These are phyloP conservation scores for Neuroscelio doddi DNA, from an alignment of 2,888 invertebrate species.

Conservation along the genomic window DNA sequence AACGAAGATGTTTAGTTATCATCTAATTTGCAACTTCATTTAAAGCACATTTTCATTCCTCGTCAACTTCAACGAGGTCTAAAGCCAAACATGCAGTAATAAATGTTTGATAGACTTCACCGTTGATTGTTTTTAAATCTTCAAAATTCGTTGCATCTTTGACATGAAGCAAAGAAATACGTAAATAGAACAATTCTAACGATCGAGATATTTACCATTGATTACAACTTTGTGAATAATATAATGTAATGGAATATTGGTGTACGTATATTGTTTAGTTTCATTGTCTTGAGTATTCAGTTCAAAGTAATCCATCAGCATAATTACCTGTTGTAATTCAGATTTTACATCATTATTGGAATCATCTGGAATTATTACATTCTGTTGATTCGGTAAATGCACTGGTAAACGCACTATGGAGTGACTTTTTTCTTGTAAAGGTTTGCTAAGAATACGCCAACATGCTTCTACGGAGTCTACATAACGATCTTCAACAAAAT, in stretches of 20 bases:
- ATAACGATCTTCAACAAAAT: constrained; percentile 47
- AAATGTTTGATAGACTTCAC: constrained; percentile 51
- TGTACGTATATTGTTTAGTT: constrained; percentile 22
- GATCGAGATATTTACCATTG: constrained; percentile 34
- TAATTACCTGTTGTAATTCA: constrained; percentile 8
- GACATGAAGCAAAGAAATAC: constrained; percentile 52
- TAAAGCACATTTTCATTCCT: constrained; percentile 20
- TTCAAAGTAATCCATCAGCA: constrained; percentile 29
- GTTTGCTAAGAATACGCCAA: constrained; percentile 38
- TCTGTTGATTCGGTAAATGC: constrained; percentile 39
- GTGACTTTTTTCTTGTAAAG: constrained; percentile 44
- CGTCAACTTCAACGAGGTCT: constrained; percentile 24
- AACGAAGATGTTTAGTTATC: constrained; percentile 54
- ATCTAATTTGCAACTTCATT: constrained; percentile 23
- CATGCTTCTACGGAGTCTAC: constrained; percentile 46
- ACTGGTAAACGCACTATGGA: constrained; percentile 30
- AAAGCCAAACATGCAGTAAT: constrained; percentile 50
- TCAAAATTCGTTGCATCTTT: constrained; percentile 52
- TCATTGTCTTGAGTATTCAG: constrained; percentile 24
- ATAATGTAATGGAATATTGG: constrained; percentile 28
- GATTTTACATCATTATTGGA: not conserved
- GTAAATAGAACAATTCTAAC: constrained; percentile 52
- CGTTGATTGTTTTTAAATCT: constrained; percentile 53
- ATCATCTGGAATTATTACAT: constrained; percentile 11
- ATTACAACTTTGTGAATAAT: constrained; percentile 23